phyloP scores from a whole-genome alignment of 2,113 vertebrate genomes.

The Ptychochromis oligacanthus region DNA sequence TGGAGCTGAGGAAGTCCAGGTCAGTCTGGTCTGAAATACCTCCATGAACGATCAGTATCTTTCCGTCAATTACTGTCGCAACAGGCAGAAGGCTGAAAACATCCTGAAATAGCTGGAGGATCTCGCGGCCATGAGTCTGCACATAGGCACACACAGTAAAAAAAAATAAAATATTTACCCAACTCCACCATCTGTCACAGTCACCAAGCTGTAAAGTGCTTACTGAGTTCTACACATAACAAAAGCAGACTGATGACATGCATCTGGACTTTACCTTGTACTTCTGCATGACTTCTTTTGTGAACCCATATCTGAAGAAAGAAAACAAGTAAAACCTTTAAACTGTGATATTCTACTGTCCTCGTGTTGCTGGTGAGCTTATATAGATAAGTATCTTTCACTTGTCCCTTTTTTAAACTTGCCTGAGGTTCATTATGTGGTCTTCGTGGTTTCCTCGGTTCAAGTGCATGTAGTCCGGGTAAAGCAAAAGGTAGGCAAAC shows the following conservation, averaged over 20 bases:
- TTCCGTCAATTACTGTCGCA: slow-evolving; percentile 90
- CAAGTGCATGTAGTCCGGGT: slow-evolving; percentile 90
- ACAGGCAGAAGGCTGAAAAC: slow-evolving; percentile 93
- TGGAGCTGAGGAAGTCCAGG: slow-evolving; percentile 83
- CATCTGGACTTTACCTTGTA: slow-evolving; percentile 86
- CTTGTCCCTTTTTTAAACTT: neutral
- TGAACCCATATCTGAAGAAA: slow-evolving; percentile 93
- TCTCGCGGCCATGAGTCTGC: slow-evolving; percentile 85
- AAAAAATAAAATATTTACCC: neutral
- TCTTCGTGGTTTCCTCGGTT: slow-evolving; percentile 99
- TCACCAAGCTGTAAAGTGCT: neutral
- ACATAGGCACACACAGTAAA: neutral
- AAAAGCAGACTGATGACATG: neutral
- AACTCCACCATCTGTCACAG: neutral
- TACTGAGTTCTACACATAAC: neutral
- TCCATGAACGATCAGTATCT: slow-evolving; percentile 92
- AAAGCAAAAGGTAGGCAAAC: slow-evolving; percentile 90
- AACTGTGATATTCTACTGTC: neutral
- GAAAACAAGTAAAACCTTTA: neutral
- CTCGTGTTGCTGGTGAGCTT: neutral
- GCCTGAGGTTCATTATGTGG: slow-evolving; percentile 96
- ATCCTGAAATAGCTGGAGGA: slow-evolving; percentile 87
- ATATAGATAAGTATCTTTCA: neutral
- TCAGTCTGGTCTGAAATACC: slow-evolving; percentile 94
- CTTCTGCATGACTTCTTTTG: slow-evolving; percentile 92